A percentile compares a stretch with the other conserved stretches of the same genome.
Conservation (phyloP, 2,888 invertebrate genomes). For the Andrena fulva region DNA sequence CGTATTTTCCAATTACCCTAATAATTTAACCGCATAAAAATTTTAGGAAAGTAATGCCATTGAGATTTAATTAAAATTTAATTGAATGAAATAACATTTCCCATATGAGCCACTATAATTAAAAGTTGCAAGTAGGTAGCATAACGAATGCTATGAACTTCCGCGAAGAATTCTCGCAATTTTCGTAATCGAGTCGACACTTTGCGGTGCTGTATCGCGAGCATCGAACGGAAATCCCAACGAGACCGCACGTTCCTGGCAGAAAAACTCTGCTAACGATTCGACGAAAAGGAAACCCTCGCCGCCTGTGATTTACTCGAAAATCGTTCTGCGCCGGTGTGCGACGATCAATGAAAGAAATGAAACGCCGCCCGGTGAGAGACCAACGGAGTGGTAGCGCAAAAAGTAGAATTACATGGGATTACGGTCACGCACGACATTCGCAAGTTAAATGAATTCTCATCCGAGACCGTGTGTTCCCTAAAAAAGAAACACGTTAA, state of each 20-base stretch:
- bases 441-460: constrained; percentile 49
- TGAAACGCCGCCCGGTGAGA: constrained; percentile 26
- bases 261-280: constrained; percentile 47
- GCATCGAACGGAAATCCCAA: constrained; percentile 45
- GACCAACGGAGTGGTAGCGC: constrained; percentile 6
- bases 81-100: too few relatives aligned
- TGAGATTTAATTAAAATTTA: too few relatives aligned
- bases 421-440: constrained; percentile 43
- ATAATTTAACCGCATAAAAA: too few relatives aligned
- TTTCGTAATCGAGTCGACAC: not conserved
- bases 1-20: too few relatives aligned
- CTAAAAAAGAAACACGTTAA: constrained; percentile 11
- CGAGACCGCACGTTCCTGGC: constrained; percentile 27
- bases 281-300: constrained; percentile 47
- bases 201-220: not conserved
- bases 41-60: too few relatives aligned
- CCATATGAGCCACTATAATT: too few relatives aligned
- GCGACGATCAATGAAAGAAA: constrained; percentile 52
- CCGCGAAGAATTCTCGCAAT: not conserved
- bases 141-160: not conserved
- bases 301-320: constrained; percentile 41
- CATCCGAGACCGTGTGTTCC: constrained; percentile 21
- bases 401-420: constrained; percentile 39
- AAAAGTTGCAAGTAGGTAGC: too few relatives aligned
- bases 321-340: constrained; percentile 41